Evolutionary conservation across 2,888 invertebrate genomes (phyloP).

Genomic region (Platycheirus rosarum): DNA sequence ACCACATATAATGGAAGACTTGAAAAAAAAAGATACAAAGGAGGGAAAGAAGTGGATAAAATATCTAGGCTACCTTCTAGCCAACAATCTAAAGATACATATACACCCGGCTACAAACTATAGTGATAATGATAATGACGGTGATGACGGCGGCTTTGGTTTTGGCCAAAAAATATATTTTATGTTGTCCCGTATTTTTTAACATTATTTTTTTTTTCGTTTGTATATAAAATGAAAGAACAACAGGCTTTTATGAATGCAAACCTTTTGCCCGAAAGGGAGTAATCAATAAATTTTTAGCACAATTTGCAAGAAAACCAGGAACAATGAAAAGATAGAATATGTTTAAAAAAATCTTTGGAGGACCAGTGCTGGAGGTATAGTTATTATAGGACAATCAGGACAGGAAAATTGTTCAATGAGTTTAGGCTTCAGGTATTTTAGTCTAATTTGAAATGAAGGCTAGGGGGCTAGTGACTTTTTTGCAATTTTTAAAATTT

Average conservation of each 20-base stretch:
- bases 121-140: slow-evolving; percentile 63
- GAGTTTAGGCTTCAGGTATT: too few relatives aligned
- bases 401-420: slow-evolving; percentile 12
- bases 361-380: background rate
- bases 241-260: slow-evolving; percentile 16
- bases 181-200: slow-evolving; percentile 46
- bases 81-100: slow-evolving; percentile 1
- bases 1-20: slow-evolving; percentile 3
- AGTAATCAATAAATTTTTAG: slow-evolving; percentile 67
- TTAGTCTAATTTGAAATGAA: too few relatives aligned
- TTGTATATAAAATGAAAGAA: background rate
- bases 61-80: slow-evolving; percentile 66
- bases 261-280: slow-evolving; percentile 44
- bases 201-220: slow-evolving; percentile 6
- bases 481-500: too few relatives aligned
- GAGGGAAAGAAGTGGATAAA: slow-evolving; percentile 26
- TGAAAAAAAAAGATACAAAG: slow-evolving; percentile 19
- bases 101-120: background rate
- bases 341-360: background rate
- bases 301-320: slow-evolving; percentile 43
- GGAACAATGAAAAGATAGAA: background rate
- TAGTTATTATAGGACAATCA: background rate
- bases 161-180: slow-evolving; percentile 61
- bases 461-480: too few relatives aligned
- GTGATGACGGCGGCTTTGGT: slow-evolving; percentile 68